A percentile compares a stretch with the other conserved stretches of the same genome.
phyloP scores from a whole-genome alignment of 2,113 vertebrate species.

The Haplochromis vanheusdeni region DNA sequence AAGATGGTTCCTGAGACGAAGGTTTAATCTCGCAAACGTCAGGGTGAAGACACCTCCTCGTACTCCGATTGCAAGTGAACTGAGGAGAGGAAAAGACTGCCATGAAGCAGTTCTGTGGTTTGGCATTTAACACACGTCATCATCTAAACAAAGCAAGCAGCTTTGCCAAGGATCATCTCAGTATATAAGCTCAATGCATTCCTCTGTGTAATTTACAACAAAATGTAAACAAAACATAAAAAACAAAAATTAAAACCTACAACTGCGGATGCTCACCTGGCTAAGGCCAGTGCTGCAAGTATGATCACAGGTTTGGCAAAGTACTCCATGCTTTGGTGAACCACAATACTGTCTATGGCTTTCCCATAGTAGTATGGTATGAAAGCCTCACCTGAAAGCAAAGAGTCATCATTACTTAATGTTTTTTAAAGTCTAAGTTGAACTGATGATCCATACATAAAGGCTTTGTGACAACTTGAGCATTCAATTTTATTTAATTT shows the following conservation, averaged over 20 bases:
- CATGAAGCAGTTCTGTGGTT: neutral
- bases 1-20: constrained; percentile 86
- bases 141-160: neutral
- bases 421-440: neutral
- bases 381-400: constrained; percentile 81
- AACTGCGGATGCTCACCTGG: constrained; percentile 74
- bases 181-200: neutral
- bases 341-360: constrained; percentile 86
- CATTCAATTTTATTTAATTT: fast-evolving
- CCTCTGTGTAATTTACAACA: neutral
- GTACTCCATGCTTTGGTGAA: constrained; percentile 85
- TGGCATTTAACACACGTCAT: neutral
- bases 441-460: neutral
- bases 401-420: neutral
- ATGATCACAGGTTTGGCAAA: constrained; percentile 76
- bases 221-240: neutral
- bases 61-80: constrained; percentile 87
- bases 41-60: constrained; percentile 90
- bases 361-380: constrained; percentile 87
- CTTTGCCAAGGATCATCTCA: neutral
- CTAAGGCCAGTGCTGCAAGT: constrained; percentile 75
- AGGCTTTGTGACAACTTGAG: neutral
- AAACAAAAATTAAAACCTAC: neutral
- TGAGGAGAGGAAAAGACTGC: constrained; percentile 55
- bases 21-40: constrained; percentile 85